phyloP scores from a whole-genome alignment of 2,888 invertebrate species.

The Megamerina dolium region DNA sequence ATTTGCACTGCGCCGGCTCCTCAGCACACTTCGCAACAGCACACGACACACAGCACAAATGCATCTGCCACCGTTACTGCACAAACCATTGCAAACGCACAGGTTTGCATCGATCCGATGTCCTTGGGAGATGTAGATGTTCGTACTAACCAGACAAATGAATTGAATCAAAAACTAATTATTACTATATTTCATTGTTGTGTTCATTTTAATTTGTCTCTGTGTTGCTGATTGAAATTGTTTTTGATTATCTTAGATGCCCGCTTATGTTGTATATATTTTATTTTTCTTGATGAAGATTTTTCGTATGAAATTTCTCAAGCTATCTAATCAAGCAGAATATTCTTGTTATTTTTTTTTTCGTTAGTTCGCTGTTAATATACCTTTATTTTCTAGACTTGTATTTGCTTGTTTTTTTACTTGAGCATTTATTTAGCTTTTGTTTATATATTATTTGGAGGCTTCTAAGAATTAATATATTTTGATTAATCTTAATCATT shows the following conservation, averaged over 20 bases:
- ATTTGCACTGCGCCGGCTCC: conserved; percentile 41
- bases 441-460: background rate
- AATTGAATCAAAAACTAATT: too few relatives aligned
- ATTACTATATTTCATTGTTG: conserved; percentile 8
- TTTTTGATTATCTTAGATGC: conserved; percentile 19
- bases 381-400: conserved; percentile 9
- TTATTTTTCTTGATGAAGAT: conserved; percentile 1
- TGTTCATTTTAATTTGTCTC: conserved; percentile 9
- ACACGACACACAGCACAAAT: conserved; percentile 26
- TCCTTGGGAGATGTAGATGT: conserved; percentile 68
- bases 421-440: conserved; percentile 7
- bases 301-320: background rate
- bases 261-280: conserved; percentile 7
- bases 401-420: conserved; percentile 10
- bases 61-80: conserved; percentile 29
- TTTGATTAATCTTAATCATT: too few relatives aligned
- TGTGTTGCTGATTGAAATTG: conserved; percentile 3
- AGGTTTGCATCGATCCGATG: conserved; percentile 77
- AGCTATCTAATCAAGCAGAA: background rate
- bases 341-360: conserved; percentile 6
- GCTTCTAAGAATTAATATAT: too few relatives aligned
- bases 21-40: conserved; percentile 19
- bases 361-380: conserved; percentile 15
- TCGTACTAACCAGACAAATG: conserved; percentile 50
- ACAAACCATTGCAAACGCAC: conserved; percentile 53